Evolutionary conservation across 1,140 invertebrate species (phyloP).

Genomic region (Scaptodrosophila lebanonensis): DNA sequence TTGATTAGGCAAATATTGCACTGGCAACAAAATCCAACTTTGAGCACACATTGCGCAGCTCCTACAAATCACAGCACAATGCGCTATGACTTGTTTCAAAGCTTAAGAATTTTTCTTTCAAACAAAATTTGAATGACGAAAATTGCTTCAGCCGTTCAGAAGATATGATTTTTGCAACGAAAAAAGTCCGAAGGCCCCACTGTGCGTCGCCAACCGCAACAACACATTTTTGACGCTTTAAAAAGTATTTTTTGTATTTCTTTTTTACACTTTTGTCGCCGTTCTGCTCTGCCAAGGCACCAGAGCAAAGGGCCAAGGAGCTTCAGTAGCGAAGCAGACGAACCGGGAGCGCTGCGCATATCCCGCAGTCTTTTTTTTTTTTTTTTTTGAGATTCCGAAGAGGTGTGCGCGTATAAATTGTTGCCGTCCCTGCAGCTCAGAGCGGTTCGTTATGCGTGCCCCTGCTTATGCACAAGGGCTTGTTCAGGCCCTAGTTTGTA

Average conservation of each 20-base stretch:
- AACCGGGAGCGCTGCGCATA: not conserved
- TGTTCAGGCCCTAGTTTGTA: not conserved
- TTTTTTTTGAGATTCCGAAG: conserved; percentile 51
- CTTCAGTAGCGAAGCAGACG: not conserved
- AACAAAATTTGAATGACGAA: too few relatives aligned
- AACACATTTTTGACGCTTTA: conserved; percentile 60
- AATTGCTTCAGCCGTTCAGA: too few relatives aligned
- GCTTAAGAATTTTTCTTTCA: too few relatives aligned
- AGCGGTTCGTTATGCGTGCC: conserved; percentile 6
- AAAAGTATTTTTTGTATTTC: conserved; percentile 47
- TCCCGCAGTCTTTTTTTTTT: conserved; percentile 13
- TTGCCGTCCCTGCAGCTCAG: conserved; percentile 50
- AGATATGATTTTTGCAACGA: too few relatives aligned
- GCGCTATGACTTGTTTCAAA: too few relatives aligned
- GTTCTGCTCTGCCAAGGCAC: conserved; percentile 44
- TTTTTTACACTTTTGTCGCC: conserved; percentile 46
- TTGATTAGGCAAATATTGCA: too few relatives aligned
- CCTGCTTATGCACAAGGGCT: conserved; percentile 44
- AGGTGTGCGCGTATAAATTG: conserved; percentile 72
- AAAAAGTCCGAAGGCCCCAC: too few relatives aligned
- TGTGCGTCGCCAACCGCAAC: conserved; percentile 28
- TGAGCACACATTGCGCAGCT: too few relatives aligned
- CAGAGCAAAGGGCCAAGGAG: conserved; percentile 13
- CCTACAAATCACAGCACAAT: too few relatives aligned
- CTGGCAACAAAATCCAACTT: too few relatives aligned